Conservation (phyloP, 2,113 vertebrate species). For the Odocoileus hemionus region DNA sequence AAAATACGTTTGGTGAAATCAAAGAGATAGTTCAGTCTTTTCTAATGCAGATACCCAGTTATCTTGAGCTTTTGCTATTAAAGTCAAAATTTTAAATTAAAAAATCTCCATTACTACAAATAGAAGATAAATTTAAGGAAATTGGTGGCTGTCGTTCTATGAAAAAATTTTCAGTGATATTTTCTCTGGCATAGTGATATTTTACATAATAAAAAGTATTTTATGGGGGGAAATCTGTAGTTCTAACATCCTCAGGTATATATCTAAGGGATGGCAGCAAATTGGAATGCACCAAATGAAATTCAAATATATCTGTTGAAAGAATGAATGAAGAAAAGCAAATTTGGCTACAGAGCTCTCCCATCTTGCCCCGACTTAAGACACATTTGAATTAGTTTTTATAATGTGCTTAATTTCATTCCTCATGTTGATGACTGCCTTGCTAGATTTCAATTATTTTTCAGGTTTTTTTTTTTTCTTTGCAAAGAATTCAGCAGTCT, state of each 20-base stretch:
- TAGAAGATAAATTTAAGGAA: background rate
- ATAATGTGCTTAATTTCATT: background rate
- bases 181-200: background rate
- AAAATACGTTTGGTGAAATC: background rate
- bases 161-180: constrained; percentile 5
- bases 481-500: constrained; percentile 1
- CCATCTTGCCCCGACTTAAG: constrained; percentile 1
- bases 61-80: background rate
- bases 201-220: constrained; percentile 18
- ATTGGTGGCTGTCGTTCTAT: background rate
- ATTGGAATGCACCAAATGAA: background rate
- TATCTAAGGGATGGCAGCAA: background rate
- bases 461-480: constrained; percentile 34
- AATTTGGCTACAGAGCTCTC: constrained; percentile 15
- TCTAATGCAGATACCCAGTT: background rate
- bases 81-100: background rate
- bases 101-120: background rate
- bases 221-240: background rate
- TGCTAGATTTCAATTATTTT: constrained; percentile 53
- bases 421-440: constrained; percentile 15
- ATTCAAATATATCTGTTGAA: background rate
- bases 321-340: constrained; percentile 34
- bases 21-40: background rate
- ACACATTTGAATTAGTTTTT: constrained; percentile 39
- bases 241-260: background rate